phyloP scores from a whole-genome alignment of 2,888 invertebrate species.

The Aspidapion aeneum region DNA sequence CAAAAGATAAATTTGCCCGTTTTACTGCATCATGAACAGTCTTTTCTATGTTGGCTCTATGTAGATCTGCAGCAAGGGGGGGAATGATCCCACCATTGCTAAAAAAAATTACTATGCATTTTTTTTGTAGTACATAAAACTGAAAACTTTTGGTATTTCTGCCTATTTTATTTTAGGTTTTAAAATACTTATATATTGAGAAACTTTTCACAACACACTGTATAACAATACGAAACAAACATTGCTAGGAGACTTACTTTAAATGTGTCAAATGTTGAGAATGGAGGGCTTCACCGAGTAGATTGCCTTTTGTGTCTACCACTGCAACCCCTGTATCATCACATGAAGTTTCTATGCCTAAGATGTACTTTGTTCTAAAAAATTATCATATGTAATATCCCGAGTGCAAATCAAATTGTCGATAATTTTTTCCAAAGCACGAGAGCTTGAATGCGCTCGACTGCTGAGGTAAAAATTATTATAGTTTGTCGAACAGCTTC shows the following conservation, averaged over 20 bases:
- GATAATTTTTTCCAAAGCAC: too few species aligned
- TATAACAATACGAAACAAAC: too few species aligned
- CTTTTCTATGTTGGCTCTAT: constrained; percentile 70
- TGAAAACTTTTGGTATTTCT: too few species aligned
- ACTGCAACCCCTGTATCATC: constrained; percentile 96
- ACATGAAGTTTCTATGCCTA: constrained; percentile 97
- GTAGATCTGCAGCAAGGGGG: constrained; percentile 76
- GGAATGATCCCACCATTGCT: constrained; percentile 90
- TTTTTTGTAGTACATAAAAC: too few species aligned
- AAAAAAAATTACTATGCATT: constrained; percentile 14
- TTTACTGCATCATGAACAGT: constrained; percentile 68
- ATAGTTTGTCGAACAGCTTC: too few species aligned
- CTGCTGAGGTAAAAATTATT: too few species aligned
- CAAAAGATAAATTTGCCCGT: constrained; percentile 55
- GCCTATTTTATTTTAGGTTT: too few species aligned
- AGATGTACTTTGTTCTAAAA: constrained; percentile 44
- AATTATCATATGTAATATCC: too few species aligned
- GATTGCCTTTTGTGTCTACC: constrained; percentile 64
- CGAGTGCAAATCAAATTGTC: too few species aligned
- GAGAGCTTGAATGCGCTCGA: too few species aligned
- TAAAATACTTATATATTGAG: too few species aligned
- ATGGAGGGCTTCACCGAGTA: constrained; percentile 76
- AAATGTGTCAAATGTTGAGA: constrained; percentile 78
- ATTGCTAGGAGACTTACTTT: constrained; percentile 54
- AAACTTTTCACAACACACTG: too few species aligned